Percentiles rank a stretch among this genome's conserved stretches.
phyloP scores from a whole-genome alignment of 2,797 vertebrate genomes.

The Tamandua tetradactyla region DNA sequence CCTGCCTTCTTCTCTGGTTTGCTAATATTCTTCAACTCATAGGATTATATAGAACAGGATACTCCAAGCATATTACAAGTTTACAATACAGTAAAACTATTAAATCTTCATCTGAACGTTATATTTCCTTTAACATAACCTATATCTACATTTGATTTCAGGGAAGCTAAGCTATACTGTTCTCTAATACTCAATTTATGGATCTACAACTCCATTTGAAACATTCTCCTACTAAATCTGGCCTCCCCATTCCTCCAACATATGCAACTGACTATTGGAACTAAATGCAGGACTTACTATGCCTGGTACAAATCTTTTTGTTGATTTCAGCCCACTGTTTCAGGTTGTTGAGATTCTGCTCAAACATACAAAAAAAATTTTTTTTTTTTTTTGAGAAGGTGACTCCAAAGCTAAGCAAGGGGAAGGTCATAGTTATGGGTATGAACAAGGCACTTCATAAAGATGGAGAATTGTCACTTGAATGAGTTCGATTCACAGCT shows the following conservation, averaged over 20 bases:
- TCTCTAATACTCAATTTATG: background rate
- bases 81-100: conserved; percentile 25
- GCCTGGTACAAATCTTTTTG: background rate
- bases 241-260: background rate
- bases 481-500: background rate
- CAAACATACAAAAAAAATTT: conserved; percentile 30
- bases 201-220: background rate
- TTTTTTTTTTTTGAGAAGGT: background rate
- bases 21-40: background rate
- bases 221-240: conserved; percentile 3
- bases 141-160: background rate
- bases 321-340: conserved; percentile 21
- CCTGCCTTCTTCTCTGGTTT: background rate
- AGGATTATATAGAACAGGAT: background rate
- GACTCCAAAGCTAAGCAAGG: background rate
- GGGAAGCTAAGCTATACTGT: background rate
- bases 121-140: background rate
- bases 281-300: background rate
- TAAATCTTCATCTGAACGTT: conserved; percentile 39
- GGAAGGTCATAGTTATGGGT: background rate
- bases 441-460: background rate
- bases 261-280: background rate
- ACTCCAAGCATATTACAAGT: background rate
- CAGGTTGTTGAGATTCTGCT: background rate
- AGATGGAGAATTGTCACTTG: background rate